phyloP scores from a whole-genome alignment of 2,797 vertebrate genomes.

The Oreortyx pictus region DNA sequence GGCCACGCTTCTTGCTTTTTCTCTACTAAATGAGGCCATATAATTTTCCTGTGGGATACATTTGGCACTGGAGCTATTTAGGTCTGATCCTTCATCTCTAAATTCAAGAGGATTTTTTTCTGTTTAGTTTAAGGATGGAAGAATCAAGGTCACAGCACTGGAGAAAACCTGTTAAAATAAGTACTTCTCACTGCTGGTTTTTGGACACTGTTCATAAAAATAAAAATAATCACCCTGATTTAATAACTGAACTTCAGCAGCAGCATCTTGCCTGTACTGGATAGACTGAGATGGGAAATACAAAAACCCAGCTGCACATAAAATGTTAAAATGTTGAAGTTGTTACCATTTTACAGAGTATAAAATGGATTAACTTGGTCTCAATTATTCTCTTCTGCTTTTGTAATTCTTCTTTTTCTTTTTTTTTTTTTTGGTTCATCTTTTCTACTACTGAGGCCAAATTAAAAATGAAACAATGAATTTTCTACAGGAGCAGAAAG shows the following conservation, averaged over 20 bases:
- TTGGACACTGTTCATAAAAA: conserved; percentile 31
- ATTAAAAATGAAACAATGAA: neutral
- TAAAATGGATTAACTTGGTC: neutral
- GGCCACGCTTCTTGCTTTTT: conserved; percentile 49
- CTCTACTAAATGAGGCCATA: conserved; percentile 58
- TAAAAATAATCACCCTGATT: conserved; percentile 41
- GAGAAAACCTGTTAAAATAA: conserved; percentile 43
- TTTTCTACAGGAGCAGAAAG: neutral
- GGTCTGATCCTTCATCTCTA: conserved; percentile 44
- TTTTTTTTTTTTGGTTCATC: neutral
- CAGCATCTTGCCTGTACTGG: neutral
- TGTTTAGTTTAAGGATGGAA: conserved; percentile 13
- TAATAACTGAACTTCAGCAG: conserved; percentile 43
- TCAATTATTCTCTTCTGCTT: neutral
- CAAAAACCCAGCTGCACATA: neutral
- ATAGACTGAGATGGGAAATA: neutral
- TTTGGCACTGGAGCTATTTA: conserved; percentile 51
- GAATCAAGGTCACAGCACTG: conserved; percentile 48
- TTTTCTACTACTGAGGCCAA: neutral
- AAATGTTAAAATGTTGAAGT: conserved; percentile 5
- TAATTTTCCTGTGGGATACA: conserved; percentile 59
- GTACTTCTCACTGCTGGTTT: conserved; percentile 7
- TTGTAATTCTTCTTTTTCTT: neutral
- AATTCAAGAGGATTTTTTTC: conserved; percentile 62
- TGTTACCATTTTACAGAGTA: conserved; percentile 10